Conservation (phyloP, 2,888 invertebrate species). For the Rhodophaea formosa region DNA sequence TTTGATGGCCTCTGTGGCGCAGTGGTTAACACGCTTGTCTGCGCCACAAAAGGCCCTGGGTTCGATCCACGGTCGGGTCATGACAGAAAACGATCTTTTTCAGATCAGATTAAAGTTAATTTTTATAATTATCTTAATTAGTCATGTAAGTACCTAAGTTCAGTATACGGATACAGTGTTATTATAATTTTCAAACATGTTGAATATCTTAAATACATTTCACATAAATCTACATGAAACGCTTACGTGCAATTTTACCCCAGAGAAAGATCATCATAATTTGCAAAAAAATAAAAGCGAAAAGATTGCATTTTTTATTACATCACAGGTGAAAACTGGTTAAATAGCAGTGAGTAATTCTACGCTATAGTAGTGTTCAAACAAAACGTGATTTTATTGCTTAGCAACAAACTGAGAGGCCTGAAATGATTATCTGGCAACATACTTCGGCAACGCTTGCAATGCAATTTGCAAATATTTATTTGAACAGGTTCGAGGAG, state of each 20-base stretch:
- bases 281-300: not conserved
- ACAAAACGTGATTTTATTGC: conserved; percentile 22
- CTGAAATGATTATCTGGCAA: conserved; percentile 29
- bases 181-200: not conserved
- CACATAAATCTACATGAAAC: not conserved
- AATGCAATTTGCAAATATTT: conserved; percentile 25
- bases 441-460: conserved; percentile 28
- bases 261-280: conserved; percentile 5
- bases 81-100: no score
- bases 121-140: no score
- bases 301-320: conserved; percentile 9
- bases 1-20: no score
- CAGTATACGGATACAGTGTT: no score
- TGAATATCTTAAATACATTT: not conserved
- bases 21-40: no score
- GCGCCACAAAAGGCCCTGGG: no score
- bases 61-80: no score
- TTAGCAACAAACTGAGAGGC: conserved; percentile 28
- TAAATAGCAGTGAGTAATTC: conserved; percentile 15
- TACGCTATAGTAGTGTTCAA: conserved; percentile 20
- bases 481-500: conserved; percentile 29
- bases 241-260: not conserved
- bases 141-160: no score
- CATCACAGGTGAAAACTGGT: conserved; percentile 7
- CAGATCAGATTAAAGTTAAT: no score